Evolutionary conservation across 2,888 invertebrate species (phyloP), one percentile per base, ranked within the genome.

Genomic region (Hydrotaea diabolus): DNA sequence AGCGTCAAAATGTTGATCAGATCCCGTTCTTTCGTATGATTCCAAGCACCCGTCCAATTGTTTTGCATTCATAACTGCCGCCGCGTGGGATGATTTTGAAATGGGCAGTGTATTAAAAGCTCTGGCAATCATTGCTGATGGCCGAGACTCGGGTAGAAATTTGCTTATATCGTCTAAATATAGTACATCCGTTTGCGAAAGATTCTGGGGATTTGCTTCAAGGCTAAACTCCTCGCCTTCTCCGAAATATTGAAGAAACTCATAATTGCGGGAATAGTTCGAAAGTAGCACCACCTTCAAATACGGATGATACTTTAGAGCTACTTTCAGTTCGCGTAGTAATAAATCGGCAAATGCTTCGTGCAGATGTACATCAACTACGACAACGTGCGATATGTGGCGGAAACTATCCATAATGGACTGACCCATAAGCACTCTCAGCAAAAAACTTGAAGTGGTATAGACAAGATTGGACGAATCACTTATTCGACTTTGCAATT

Each of bases 311-410:
- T 94, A 93, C 0, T 94, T 93, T 55, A 97, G 91, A 3, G 95
- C 94, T 89, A 97, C 96, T 53, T 96, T 94, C 73, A 99, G 92
- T 15, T 96, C 96, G 78, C 97, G 96, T 77, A 99, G 93, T 59
- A 98, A 78, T 17, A 98, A 97, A 93, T 99, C 99, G 83, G 96
- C 96, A 91, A 97, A 96, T 89, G 96, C 95, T 92, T 98, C 97
- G 0, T 98, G 94, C 91, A 98, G 97, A 92, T 99, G 98, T 21
- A 98, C 95, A 92, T 99, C 98, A 92, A 98, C 98, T 89, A 98
- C 94, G 81, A 97, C 95, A 46, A 97, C 93, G 92, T 98, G 98
- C 0, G 97, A 97, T 39, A 90, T 87, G 55, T 88, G 87, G 0
- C 86, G 86, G 82, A 90, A 89, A 21, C 89, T 86, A 4, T 89